Percentiles rank a stretch among this genome's conserved stretches.
These are phyloP conservation scores for Tiliacea aurago DNA, from an alignment of 2,888 invertebrate species.

Conservation along the genomic window DNA sequence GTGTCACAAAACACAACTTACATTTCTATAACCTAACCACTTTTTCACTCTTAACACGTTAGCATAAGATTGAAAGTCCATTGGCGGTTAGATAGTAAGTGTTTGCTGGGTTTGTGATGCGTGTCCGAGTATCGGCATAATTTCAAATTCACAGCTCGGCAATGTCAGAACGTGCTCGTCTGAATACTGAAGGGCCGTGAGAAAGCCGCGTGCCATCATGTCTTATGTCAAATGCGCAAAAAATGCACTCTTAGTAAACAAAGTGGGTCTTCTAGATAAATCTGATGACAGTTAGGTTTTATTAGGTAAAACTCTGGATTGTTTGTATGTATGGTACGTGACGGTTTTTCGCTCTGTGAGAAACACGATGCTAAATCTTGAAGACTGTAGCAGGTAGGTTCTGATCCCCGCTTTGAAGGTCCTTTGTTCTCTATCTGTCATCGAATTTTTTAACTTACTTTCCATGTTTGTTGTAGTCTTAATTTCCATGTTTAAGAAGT, in stretches of 20 bases:
- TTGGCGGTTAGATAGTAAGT: slow-evolving; percentile 53
- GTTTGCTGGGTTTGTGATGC: slow-evolving; percentile 59
- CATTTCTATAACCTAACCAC: slow-evolving; percentile 16
- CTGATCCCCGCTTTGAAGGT: too few relatives aligned
- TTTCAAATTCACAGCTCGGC: slow-evolving; percentile 81
- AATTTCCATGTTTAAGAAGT: too few relatives aligned
- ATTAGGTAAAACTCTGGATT: neutral
- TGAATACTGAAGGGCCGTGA: slow-evolving; percentile 80
- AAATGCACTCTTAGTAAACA: slow-evolving; percentile 64
- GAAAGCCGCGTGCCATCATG: slow-evolving; percentile 81
- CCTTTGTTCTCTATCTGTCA: too few relatives aligned
- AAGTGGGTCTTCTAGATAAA: slow-evolving; percentile 44
- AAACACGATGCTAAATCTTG: neutral
- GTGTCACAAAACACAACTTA: slow-evolving; percentile 68
- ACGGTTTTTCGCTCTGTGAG: neutral
- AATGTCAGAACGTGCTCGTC: slow-evolving; percentile 74
- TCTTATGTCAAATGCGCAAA: slow-evolving; percentile 70
- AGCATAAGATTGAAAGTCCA: slow-evolving; percentile 60
- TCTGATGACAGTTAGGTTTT: slow-evolving; percentile 54
- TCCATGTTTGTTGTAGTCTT: too few relatives aligned
- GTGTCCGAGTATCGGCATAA: slow-evolving; percentile 77
- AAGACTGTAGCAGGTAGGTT: too few relatives aligned
- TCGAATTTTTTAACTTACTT: too few relatives aligned
- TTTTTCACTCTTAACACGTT: slow-evolving; percentile 15
- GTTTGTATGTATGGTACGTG: slow-evolving; percentile 23